phyloP scores from a whole-genome alignment of 2,797 vertebrate species.

The Darevskia mixta region DNA sequence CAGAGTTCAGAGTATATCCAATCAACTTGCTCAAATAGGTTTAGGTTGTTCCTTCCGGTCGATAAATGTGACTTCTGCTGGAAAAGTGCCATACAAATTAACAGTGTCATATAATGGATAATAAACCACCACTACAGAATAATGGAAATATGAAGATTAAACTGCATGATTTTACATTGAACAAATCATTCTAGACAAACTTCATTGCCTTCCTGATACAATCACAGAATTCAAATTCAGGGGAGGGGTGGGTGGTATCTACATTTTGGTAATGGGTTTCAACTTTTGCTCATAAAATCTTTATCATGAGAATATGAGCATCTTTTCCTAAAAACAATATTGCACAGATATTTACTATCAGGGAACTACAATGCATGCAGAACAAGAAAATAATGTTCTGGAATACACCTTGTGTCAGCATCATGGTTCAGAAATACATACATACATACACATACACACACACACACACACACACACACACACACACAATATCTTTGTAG shows the following conservation, averaged over 20 bases:
- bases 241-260: neutral
- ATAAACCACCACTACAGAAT: conserved; percentile 39
- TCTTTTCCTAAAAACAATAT: neutral
- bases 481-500: neutral
- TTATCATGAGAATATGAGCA: conserved; percentile 4
- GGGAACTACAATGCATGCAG: neutral
- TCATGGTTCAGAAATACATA: neutral
- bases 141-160: conserved; percentile 30
- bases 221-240: conserved; percentile 26
- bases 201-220: conserved; percentile 35
- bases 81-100: conserved; percentile 26
- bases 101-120: neutral
- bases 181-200: conserved; percentile 32
- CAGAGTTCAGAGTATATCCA: neutral
- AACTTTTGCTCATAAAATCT: neutral
- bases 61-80: neutral
- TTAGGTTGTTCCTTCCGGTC: neutral
- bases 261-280: conserved; percentile 26
- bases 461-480: too few relatives aligned
- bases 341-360: neutral
- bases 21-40: neutral
- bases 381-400: neutral
- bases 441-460: too few relatives aligned
- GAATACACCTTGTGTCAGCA: neutral
- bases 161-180: conserved; percentile 23